Base-by-base conservation (phyloP, 2,888 invertebrate species). In the Eueremaeus valkanovi region DNA sequence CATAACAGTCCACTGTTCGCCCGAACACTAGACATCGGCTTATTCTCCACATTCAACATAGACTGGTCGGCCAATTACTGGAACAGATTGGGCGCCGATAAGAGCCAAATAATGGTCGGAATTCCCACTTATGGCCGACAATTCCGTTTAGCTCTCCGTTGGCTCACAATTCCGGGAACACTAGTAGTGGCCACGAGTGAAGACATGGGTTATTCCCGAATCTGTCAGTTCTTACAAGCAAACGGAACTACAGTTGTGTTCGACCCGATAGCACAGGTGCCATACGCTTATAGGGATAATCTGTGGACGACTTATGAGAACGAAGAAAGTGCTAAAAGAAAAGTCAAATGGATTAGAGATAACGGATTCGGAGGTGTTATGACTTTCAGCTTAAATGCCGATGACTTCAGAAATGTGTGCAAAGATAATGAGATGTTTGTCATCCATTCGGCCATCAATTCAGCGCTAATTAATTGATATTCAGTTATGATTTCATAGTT, bases 81-180 rank as follows among this genome's bases (percentile, higher is more conserved):
- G 89, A 81, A 88, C 16, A 81, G 84, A 0, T 88, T 89, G 80
- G 94, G 95, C 16, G 87, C 95, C 84, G 89, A 90, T 21, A 86
- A 86, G 49, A 86, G 87, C 58, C 94, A 93, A 83, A 88, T 95
- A 24, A 88, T 93, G 18, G 86, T 95, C 0, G 95, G 95, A 0
- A 86, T 95, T 80, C 94, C 95, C 8, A 91, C 92, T 0, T 95
- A 93, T 82, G 94, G 92, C 0, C 93, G 93, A 82, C 88, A 89
- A 3, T 92, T 88, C 81, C 72, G 24, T 0, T 21, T 75, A 31
- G 33, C 24, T 0, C 36, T 55, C 8, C 8, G n/a, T 13, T 31
- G 55, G 36, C n/a, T 31, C 0, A 72, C 72, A 40, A 24, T 21
- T 45, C 75, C 75, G 16, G 76, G 76, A 27, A 49, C 73, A 18